Percentiles rank a stretch among this genome's conserved stretches.
phyloP scores from a whole-genome alignment of 2,797 vertebrate species.

The Oophaga sylvatica region DNA sequence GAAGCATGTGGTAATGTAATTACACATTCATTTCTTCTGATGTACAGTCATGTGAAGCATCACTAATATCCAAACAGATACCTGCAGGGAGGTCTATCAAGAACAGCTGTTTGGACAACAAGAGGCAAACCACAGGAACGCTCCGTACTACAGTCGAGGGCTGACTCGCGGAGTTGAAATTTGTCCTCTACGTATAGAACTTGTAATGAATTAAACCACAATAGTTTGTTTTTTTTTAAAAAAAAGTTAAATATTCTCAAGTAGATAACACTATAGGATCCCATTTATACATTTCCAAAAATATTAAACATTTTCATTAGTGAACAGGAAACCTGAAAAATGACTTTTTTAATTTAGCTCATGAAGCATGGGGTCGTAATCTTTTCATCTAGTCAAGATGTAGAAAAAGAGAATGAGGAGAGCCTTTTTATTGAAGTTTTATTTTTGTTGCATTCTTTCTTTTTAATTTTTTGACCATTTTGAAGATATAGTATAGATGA shows the following conservation, averaged over 20 bases:
- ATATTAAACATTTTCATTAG: constrained; percentile 65
- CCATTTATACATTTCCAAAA: constrained; percentile 70
- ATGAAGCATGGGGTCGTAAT: not conserved
- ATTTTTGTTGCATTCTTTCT: not conserved
- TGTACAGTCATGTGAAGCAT: constrained; percentile 74
- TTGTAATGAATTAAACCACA: constrained; percentile 71
- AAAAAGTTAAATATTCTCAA: constrained; percentile 60
- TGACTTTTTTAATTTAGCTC: constrained; percentile 64
- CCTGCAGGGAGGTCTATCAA: constrained; percentile 76
- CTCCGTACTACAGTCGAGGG: constrained; percentile 65
- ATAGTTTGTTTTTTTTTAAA: constrained; percentile 62
- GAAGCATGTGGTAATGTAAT: constrained; percentile 80
- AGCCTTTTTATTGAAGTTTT: too few species aligned
- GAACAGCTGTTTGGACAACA: constrained; percentile 79
- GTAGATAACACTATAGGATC: constrained; percentile 66
- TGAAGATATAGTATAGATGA: not conserved
- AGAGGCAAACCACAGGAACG: constrained; percentile 70
- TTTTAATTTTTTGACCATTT: not conserved
- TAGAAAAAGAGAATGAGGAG: not conserved
- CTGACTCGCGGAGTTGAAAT: constrained; percentile 62
- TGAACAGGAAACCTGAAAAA: constrained; percentile 69
- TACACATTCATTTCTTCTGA: constrained; percentile 78
- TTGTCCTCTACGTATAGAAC: constrained; percentile 65
- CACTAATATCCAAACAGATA: constrained; percentile 80
- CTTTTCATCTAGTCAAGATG: not conserved